These are phyloP conservation scores for Leucania comma DNA, from an alignment of 2,888 invertebrate genomes.

Conservation along the genomic window DNA sequence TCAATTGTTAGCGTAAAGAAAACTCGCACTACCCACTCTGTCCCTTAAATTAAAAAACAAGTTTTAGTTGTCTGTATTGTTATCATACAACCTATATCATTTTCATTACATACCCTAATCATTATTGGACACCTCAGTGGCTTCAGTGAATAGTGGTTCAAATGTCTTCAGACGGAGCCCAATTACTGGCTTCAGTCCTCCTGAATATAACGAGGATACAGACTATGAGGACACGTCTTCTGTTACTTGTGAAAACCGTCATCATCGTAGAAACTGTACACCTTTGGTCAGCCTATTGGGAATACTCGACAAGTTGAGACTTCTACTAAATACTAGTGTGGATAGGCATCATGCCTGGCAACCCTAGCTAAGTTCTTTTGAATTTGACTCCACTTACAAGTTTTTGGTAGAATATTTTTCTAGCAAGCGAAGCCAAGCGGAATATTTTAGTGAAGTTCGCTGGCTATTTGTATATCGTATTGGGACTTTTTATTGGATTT, in stretches of 20 bases:
- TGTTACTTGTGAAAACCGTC: slow-evolving; percentile 31
- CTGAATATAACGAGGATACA: slow-evolving; percentile 16
- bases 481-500: slow-evolving; percentile 14
- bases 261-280: slow-evolving; percentile 38
- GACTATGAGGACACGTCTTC: slow-evolving; percentile 5
- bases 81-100: too few relatives aligned
- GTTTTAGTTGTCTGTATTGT: not conserved
- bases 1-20: too few relatives aligned
- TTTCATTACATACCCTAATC: not conserved
- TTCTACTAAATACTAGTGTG: not conserved
- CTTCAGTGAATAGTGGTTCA: not conserved
- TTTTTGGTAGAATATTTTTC: slow-evolving; percentile 20
- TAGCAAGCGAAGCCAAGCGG: not conserved
- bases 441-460: slow-evolving; percentile 29
- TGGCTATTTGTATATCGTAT: slow-evolving; percentile 9
- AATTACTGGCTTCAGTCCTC: slow-evolving; percentile 15
- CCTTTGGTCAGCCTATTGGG: slow-evolving; percentile 25
- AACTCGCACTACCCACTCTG: too few relatives aligned
- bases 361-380: slow-evolving; percentile 8
- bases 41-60: not conserved
- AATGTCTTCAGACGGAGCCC: not conserved
- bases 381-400: slow-evolving; percentile 27
- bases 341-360: slow-evolving; percentile 2
- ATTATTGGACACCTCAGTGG: not conserved
- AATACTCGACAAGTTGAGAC: slow-evolving; percentile 6